Base-by-base conservation (phyloP, 2,888 invertebrate species). In the Hylaea fasciaria region DNA sequence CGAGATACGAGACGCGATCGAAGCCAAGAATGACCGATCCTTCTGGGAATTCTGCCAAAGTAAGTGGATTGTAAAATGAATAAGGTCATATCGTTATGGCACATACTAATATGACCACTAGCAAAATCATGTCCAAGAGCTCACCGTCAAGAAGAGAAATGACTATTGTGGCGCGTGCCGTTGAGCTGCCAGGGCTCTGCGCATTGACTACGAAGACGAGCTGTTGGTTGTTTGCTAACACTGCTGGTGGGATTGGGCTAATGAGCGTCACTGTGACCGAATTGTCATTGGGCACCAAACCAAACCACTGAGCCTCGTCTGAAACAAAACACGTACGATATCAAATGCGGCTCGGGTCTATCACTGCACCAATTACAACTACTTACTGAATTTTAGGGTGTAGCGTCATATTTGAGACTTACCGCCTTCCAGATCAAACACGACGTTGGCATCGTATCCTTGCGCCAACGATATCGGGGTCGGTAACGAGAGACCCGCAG, bases 401-500 rank as follows among this genome's bases (percentile, higher is more conserved):
- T n/a, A 2, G n/a, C n/a, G 10, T n/a, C n/a, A 12, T 12, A 39
- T n/a, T n/a, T 39, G 39, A 32, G 13, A 59, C 66, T 58, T 52
- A 78, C 79, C 77, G 69, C 78, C 80, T 52, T 72, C 71, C 0
- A 80, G 66, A 13, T 10, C 39, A 50, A 78, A 78, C 12, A 48
- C 52, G 2, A 80, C 77, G 16, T 49, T 63, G 12, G 63, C 57
- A 13, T 73, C 71, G 39, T 71, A 74, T 8, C 76, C 77, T 29
- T 70, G 43, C 0, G 58, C 22, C 5, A 79, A 49, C 0, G 66
- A 58, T 16, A 80, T 71, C 0, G 60, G 49, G 9, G 63, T 57
- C 0, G 59, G 54, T 29, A 76, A 65, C 0, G 47, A 39, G 3
- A 78, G 64, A 0, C 70, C 73, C 11, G 0, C 53, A 5, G 35